Base-by-base conservation (phyloP, 2,113 vertebrate genomes). In the Heteronetta atricapilla region DNA sequence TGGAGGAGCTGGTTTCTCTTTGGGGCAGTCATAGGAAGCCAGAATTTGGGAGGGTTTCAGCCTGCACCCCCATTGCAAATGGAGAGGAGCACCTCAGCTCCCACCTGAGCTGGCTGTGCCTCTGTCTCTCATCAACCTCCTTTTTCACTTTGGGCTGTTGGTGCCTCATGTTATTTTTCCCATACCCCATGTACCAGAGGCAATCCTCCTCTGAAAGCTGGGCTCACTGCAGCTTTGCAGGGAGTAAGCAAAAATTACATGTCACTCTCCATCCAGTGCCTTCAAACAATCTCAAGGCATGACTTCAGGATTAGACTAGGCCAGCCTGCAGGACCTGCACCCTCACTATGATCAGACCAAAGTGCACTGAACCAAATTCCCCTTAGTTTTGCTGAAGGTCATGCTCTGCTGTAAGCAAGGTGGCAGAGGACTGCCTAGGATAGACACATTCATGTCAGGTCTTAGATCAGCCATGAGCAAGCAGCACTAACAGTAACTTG, bases 261-360 rank as follows among this genome's bases (percentile, higher is more conserved):
- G 78, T 66, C 21, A 26, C 53, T 76, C 38, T 64, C 28, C 14
- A 7, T 4, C 20, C 56, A 23, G 7, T 59, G 28, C 8, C 0
- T 1, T 28, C 17, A 6, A 11, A 11, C 44, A 13, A 75, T 13
- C 28, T 72, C 56, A 64, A 64, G 63, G 34, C 19, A 29, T 46
- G 21, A 55, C n/a, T 68, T 88, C 62, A 36, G 63, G 22, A 48
- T 36, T 44, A 31, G 20, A 62, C 55, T 62, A 73, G 88, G 23
- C 4, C 28, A 82, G 0, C 13, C 2, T 0, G 3, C 59, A 69
- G 22, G 44, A 69, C 20, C n/a, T 69, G 53, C 23, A 70, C 5
- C 29, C 4, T 31, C 9, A 40, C 84, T 84, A 63, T 78, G 17
- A 63, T 44, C 44, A 25, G 8, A 40, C 26, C 44, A 83, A 80